phyloP scores from a whole-genome alignment of 2,113 vertebrate genomes.

The Centropus bengalensis region DNA sequence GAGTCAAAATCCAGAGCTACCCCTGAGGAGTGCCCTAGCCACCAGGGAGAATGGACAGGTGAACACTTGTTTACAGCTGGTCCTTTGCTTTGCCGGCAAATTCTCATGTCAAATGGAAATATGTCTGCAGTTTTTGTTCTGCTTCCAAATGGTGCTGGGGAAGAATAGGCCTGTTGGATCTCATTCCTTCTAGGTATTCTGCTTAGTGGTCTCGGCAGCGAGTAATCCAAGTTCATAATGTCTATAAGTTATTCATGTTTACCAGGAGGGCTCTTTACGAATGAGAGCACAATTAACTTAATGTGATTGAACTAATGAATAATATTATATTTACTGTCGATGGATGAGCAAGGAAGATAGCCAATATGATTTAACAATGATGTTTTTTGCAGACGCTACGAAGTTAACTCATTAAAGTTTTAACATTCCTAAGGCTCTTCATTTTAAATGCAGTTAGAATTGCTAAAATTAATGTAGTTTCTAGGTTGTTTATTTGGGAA shows the following conservation, averaged over 20 bases:
- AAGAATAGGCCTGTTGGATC: constrained; percentile 11
- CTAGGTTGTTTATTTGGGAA: background rate
- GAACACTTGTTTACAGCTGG: background rate
- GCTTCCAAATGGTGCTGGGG: background rate
- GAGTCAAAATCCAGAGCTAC: background rate
- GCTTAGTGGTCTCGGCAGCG: constrained; percentile 33
- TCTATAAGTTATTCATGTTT: constrained; percentile 70
- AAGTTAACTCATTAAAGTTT: constrained; percentile 2
- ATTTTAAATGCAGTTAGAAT: background rate
- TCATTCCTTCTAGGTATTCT: background rate
- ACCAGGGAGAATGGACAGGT: background rate
- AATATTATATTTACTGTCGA: constrained; percentile 21
- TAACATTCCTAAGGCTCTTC: background rate
- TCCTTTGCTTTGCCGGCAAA: background rate
- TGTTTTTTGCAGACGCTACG: background rate
- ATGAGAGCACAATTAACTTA: constrained; percentile 38
- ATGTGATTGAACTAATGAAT: constrained; percentile 39
- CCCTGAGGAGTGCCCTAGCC: background rate
- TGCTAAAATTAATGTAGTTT: constrained; percentile 11
- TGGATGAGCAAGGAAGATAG: background rate
- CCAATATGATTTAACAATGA: background rate
- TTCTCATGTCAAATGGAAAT: background rate
- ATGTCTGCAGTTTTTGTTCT: constrained; percentile 37
- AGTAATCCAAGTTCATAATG: constrained; percentile 53
- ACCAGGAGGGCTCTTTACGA: constrained; percentile 46